Base-by-base conservation (phyloP, 2,888 invertebrate genomes). In the Cremastinae sp. region DNA sequence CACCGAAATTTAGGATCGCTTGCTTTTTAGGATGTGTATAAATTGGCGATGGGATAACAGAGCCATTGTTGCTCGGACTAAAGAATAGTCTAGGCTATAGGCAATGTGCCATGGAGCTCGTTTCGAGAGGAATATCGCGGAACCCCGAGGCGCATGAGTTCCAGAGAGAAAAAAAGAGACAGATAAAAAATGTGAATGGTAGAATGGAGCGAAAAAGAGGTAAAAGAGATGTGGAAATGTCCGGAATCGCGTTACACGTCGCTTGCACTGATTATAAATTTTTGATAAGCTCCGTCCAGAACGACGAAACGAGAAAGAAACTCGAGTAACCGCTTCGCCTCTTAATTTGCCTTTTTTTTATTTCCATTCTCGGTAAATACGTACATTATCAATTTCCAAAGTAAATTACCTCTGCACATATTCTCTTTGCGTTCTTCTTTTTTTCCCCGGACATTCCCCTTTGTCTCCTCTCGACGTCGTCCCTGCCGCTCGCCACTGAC, bases 371-470 rank as follows among this genome's bases (percentile, higher is more conserved):
- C 16, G 16, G 9, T 22, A 22, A 8, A 49, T 28, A 10, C 55
- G 43, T 68, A 56, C 43, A 64, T 75, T 75, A 75, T 75, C 66
- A 71, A 75, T 75, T 62, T 61, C 59, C 49, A 43, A 59, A 79
- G 69, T 75, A 73, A 75, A 75, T 79, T 62, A 61, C 70, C 47
- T 28, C 35, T 41, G 28, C 28, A 5, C 28, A 47, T 41, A 65
- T 35, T 41, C 66, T 58, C 55, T 64, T 73, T 47, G 53, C 68
- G 12, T 16, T 41, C 8, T 28, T 53, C 9, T 64, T 53, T 53
- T 61, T 41, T 41, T 68, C 7, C 56, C 49, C 64, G 20, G 28
- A 5, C 2, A 55, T 45, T 61, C 10, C 14, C 59, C 41, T 8
- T 12, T 14, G 18, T 20, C 14, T n/a, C 20, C 39, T 12, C n/a